Conservation (phyloP, 2,888 invertebrate genomes). For the Clivina fossor region DNA sequence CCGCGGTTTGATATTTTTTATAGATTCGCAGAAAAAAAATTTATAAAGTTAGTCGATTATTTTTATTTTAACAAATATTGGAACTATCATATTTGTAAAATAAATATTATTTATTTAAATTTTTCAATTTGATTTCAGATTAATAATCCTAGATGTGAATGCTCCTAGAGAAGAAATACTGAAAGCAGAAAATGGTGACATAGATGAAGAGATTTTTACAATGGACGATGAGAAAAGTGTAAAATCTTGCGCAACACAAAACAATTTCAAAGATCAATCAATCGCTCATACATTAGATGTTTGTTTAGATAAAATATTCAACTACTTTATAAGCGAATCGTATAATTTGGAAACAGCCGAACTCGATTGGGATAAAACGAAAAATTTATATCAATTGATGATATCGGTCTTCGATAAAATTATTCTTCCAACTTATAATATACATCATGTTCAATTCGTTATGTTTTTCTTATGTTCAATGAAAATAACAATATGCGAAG, state of each 20-base stretch:
- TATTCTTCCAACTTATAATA: slow-evolving; percentile 81
- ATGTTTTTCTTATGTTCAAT: slow-evolving; percentile 74
- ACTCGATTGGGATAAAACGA: slow-evolving; percentile 60
- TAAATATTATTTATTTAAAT: slow-evolving; percentile 37
- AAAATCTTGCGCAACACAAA: slow-evolving; percentile 49
- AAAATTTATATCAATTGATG: slow-evolving; percentile 62
- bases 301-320: slow-evolving; percentile 72
- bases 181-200: slow-evolving; percentile 55
- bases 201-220: slow-evolving; percentile 57
- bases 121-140: slow-evolving; percentile 54
- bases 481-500: slow-evolving; percentile 60
- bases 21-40: too few relatives aligned
- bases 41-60: too few relatives aligned
- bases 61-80: too few relatives aligned
- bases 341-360: slow-evolving; percentile 53
- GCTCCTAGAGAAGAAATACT: slow-evolving; percentile 60
- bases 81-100: slow-evolving; percentile 24
- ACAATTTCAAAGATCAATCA: slow-evolving; percentile 57
- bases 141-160: slow-evolving; percentile 75
- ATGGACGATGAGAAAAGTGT: slow-evolving; percentile 60
- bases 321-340: slow-evolving; percentile 66
- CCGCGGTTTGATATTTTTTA: too few relatives aligned
- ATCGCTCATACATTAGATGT: slow-evolving; percentile 72
- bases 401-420: slow-evolving; percentile 75
- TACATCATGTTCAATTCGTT: slow-evolving; percentile 76